These are phyloP conservation scores for Microcebus tavaratra DNA, from an alignment of 2,113 vertebrate species.

Conservation along the genomic window DNA sequence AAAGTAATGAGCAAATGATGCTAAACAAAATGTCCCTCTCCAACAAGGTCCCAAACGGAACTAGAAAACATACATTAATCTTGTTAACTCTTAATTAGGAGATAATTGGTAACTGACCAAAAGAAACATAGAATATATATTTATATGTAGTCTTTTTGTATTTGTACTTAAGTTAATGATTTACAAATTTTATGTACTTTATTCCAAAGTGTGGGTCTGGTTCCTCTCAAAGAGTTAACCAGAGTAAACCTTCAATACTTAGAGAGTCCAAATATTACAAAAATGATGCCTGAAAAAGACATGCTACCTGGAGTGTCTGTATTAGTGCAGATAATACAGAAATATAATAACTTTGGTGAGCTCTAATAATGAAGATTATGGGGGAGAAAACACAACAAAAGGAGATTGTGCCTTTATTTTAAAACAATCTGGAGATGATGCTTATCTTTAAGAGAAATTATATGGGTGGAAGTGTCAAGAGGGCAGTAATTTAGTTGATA, in stretches of 20 bases:
- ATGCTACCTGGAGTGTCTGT: background rate
- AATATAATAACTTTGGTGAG: background rate
- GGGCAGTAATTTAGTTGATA: background rate
- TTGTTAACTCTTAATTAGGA: background rate
- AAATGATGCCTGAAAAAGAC: constrained; percentile 1
- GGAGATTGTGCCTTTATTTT: background rate
- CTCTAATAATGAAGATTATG: constrained; percentile 8
- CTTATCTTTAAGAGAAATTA: background rate
- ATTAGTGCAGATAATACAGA: background rate
- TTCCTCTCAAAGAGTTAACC: constrained; percentile 29
- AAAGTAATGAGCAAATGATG: background rate
- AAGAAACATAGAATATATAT: background rate
- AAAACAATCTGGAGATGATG: background rate
- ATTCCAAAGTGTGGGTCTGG: background rate
- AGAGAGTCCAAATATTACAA: background rate
- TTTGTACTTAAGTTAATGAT: background rate
- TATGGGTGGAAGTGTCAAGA: background rate
- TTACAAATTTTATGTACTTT: background rate
- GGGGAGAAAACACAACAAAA: background rate
- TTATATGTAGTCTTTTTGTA: background rate
- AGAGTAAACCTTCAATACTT: background rate
- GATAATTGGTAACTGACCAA: background rate
- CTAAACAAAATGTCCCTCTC: background rate
- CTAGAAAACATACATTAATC: background rate
- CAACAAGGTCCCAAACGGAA: background rate